A percentile compares a stretch with the other conserved stretches of the same genome.
phyloP scores from a whole-genome alignment of 2,888 invertebrate species.

The Calameuta pallipes region DNA sequence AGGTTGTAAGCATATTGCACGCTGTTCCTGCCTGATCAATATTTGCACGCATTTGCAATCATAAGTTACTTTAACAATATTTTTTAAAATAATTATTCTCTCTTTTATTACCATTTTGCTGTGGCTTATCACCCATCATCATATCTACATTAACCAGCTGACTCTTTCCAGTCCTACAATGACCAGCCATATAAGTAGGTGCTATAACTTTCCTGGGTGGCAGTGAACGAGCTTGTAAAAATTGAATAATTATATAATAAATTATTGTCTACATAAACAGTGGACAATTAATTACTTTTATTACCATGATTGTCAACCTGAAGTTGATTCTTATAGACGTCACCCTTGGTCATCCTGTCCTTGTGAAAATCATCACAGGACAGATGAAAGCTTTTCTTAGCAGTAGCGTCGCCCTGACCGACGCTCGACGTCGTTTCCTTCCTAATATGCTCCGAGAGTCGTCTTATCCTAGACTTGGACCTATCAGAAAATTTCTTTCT shows the following conservation, averaged over 20 bases:
- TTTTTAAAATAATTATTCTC: background rate
- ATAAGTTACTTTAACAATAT: background rate
- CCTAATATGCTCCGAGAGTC: slow-evolving; percentile 58
- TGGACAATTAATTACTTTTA: background rate
- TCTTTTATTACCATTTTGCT: slow-evolving; percentile 24
- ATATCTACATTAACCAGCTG: slow-evolving; percentile 27
- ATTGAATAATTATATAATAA: background rate
- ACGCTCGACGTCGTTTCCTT: slow-evolving; percentile 43
- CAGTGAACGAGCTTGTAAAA: slow-evolving; percentile 29
- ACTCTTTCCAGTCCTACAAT: slow-evolving; percentile 28
- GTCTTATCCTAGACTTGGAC: slow-evolving; percentile 57
- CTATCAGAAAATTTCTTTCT: slow-evolving; percentile 38
- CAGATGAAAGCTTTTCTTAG: slow-evolving; percentile 48
- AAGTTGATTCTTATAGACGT: slow-evolving; percentile 37
- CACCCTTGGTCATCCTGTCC: slow-evolving; percentile 40
- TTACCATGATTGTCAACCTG: slow-evolving; percentile 39
- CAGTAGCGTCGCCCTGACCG: slow-evolving; percentile 42
- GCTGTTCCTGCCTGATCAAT: slow-evolving; percentile 4
- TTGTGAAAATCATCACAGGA: slow-evolving; percentile 55
- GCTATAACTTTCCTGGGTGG: slow-evolving; percentile 32
- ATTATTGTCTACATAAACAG: background rate
- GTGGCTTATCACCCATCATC: slow-evolving; percentile 24
- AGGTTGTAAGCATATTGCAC: slow-evolving; percentile 54
- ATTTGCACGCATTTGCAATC: background rate
- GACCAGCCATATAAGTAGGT: slow-evolving; percentile 31